A percentile compares a stretch with the other conserved stretches of the same genome.
phyloP scores from a whole-genome alignment of 1,140 invertebrate genomes.

The Drosophila arizonae region DNA sequence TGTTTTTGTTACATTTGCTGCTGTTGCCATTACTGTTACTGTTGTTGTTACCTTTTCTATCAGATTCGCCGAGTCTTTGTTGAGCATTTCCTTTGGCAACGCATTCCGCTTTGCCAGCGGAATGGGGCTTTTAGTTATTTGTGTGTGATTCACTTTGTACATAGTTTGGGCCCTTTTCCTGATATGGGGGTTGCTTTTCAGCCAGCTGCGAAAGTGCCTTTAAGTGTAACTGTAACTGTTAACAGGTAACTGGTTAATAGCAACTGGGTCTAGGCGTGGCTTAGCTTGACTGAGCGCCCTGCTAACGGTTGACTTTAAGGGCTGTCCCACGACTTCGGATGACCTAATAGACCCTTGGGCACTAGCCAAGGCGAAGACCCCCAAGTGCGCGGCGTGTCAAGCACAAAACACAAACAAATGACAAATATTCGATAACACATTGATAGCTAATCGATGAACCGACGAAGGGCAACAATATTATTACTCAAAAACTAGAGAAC shows the following conservation, averaged over 20 bases:
- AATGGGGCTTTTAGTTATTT: constrained; percentile 53
- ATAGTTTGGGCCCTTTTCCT: constrained; percentile 33
- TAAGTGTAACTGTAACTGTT: not conserved
- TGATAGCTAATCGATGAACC: not conserved
- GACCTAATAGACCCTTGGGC: constrained; percentile 33
- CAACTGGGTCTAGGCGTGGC: constrained; percentile 67
- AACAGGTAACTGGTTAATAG: not conserved
- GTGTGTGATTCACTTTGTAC: constrained; percentile 40
- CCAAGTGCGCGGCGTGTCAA: not conserved
- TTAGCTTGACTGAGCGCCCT: constrained; percentile 9
- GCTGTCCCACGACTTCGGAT: constrained; percentile 23
- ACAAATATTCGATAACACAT: not conserved
- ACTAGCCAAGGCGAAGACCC: not conserved
- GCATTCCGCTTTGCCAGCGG: constrained; percentile 56
- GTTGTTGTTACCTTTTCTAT: constrained; percentile 40
- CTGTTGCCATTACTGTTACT: constrained; percentile 1
- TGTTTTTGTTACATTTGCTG: constrained; percentile 11
- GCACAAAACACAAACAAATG: not conserved
- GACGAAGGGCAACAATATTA: no score
- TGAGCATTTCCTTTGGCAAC: constrained; percentile 64
- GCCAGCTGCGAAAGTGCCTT: constrained; percentile 31
- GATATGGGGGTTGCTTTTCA: constrained; percentile 37
- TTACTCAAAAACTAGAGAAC: no score
- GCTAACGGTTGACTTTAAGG: constrained; percentile 29
- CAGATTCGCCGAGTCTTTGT: constrained; percentile 43